Base-by-base conservation (phyloP, 2,888 invertebrate genomes). In the Gandaritis pyraliata region DNA sequence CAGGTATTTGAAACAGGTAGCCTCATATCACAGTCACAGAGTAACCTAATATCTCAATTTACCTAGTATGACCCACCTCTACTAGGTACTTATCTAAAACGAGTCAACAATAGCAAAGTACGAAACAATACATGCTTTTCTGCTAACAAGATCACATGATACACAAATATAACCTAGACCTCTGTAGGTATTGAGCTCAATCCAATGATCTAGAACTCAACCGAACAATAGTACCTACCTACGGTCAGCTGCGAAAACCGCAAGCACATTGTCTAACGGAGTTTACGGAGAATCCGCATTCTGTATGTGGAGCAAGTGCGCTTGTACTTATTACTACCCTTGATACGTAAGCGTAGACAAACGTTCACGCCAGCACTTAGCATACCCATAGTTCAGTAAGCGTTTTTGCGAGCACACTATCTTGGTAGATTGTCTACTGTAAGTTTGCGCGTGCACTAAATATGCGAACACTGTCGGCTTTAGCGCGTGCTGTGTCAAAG, bases 211-310 rank as follows among this genome's bases (percentile, higher is more conserved):
- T 51, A 58, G 58, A 57, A 56, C 62, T 56, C 56, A 54, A 56
- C 60, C 53, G 51, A 55, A 29, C 60, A 55, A 58, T 53, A 52
- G 47, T 7, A n/a, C n/a, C n/a, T n/a, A n/a, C n/a, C n/a, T n/a
- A 30, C 46, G 55, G 45, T 64, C 66, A 65, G 60, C 61, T 69
- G 68, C 38, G 54, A 41, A 39, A 18, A 50, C 55, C 49, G 60
- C 61, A 51, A 47, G 18, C 49, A 60, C 56, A 62, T 57, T 66
- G 66, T 60, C 66, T 66, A 69, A 62, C 64, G 66, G 59, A 11
- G 55, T 55, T 51, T 29, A 51, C 51, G 45, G 58, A 36, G 51
- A 39, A 33, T 5, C 33, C 33, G 33, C 33, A 33, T 33, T 33
- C 8, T 33, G 33, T 33, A 33, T 11, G 33, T 33, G 10, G 10